phyloP scores from a whole-genome alignment of 2,113 vertebrate genomes.

The Psephotus haematonotus region DNA sequence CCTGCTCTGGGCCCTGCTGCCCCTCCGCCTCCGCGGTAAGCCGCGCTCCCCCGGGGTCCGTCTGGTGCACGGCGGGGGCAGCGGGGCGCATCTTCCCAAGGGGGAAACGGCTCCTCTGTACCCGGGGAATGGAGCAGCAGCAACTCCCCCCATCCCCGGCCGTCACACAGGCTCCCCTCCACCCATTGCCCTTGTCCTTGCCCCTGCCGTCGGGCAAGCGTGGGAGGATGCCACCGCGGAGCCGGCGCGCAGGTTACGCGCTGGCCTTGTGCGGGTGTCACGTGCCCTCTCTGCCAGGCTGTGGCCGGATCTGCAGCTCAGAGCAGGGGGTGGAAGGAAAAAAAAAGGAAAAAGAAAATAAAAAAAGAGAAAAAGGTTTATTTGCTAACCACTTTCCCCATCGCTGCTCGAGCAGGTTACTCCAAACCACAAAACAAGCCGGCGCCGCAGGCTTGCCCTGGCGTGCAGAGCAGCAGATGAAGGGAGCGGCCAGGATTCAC shows the following conservation, averaged over 20 bases:
- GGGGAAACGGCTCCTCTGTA: neutral
- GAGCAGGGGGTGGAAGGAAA: no score
- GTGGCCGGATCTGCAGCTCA: neutral
- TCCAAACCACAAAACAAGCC: constrained; percentile 50
- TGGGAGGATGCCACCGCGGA: neutral
- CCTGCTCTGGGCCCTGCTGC: neutral
- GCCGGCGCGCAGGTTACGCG: neutral
- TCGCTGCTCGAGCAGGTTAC: constrained; percentile 6
- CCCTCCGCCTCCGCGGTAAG: neutral
- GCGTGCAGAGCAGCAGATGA: constrained; percentile 15
- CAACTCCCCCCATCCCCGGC: neutral
- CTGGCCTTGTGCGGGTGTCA: neutral
- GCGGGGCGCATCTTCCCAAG: neutral
- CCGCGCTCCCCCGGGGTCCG: neutral
- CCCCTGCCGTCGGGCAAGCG: neutral
- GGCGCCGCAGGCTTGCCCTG: constrained; percentile 9
- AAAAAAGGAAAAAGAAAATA: no score
- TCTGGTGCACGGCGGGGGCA: neutral
- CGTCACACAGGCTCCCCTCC: neutral
- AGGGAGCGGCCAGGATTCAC: constrained; percentile 28
- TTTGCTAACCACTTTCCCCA: constrained; percentile 39
- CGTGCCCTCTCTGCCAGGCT: neutral
- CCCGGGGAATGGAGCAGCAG: neutral
- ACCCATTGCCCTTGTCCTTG: neutral
- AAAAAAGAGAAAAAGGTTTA: neutral